Evolutionary conservation across 2,113 vertebrate species (phyloP).

Genomic region (Chauna torquata): DNA sequence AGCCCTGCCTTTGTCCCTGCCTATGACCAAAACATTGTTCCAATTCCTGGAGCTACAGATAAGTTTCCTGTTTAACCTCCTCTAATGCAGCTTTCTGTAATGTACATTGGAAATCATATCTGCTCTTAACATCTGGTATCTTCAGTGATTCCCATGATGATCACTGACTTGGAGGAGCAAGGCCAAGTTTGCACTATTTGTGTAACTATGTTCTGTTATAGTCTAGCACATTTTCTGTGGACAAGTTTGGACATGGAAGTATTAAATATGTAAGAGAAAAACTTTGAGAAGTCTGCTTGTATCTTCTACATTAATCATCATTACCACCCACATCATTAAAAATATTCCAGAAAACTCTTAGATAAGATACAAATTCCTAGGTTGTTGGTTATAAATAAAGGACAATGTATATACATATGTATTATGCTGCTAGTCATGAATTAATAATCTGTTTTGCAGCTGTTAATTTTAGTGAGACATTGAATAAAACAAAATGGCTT

Average conservation of each 20-base stretch:
- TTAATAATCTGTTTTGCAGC: neutral
- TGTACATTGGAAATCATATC: neutral
- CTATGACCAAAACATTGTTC: neutral
- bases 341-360: slow-evolving; percentile 47
- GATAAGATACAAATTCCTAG: neutral
- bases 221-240: slow-evolving; percentile 6
- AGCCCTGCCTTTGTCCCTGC: accelerated
- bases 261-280: slow-evolving; percentile 51
- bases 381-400: neutral
- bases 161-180: neutral
- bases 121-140: neutral
- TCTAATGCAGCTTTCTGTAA: neutral
- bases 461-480: neutral
- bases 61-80: neutral
- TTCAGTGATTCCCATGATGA: neutral
- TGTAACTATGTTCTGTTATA: neutral
- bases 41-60: neutral
- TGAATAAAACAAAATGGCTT: neutral
- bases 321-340: slow-evolving; percentile 31
- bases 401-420: neutral
- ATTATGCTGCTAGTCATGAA: neutral
- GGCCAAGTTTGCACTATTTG: neutral
- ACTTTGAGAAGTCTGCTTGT: slow-evolving; percentile 37
- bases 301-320: slow-evolving; percentile 21
- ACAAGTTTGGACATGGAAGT: slow-evolving; percentile 60